A percentile compares a stretch with the other conserved stretches of the same genome.
phyloP scores from a whole-genome alignment of 2,113 vertebrate species.

The Psettodes erumei region DNA sequence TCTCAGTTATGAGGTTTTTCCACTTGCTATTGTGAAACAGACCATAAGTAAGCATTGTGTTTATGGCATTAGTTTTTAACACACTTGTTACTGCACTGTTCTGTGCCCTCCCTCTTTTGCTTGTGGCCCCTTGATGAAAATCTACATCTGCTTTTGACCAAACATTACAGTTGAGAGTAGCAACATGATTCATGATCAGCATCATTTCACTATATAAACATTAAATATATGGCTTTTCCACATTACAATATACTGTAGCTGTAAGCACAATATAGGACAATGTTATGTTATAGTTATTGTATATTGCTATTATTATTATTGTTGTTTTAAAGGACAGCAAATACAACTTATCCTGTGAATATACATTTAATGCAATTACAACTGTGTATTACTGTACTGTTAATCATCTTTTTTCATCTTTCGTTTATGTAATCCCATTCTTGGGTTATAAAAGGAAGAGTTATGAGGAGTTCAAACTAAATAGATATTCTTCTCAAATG shows the following conservation, averaged over 20 bases:
- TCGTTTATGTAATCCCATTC: neutral
- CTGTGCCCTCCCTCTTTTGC: neutral
- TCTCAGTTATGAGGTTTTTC: constrained; percentile 53
- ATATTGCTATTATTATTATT: neutral
- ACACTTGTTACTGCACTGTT: neutral
- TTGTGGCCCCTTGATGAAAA: neutral
- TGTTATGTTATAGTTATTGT: neutral
- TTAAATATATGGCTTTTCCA: neutral
- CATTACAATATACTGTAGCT: neutral
- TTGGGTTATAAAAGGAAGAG: no score
- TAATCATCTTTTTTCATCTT: no score
- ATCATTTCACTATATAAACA: neutral
- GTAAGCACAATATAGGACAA: neutral
- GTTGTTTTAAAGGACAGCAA: neutral
- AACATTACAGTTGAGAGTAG: neutral
- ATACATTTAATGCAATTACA: neutral
- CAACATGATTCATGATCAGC: neutral
- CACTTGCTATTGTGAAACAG: constrained; percentile 37
- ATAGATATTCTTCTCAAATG: neutral
- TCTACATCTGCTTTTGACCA: neutral
- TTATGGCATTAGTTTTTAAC: neutral
- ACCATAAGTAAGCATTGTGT: constrained; percentile 6
- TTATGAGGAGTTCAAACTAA: neutral
- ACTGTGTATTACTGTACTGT: neutral
- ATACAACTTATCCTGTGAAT: neutral